Base-by-base conservation (phyloP, 2,797 vertebrate species). In the Betta splendens region DNA sequence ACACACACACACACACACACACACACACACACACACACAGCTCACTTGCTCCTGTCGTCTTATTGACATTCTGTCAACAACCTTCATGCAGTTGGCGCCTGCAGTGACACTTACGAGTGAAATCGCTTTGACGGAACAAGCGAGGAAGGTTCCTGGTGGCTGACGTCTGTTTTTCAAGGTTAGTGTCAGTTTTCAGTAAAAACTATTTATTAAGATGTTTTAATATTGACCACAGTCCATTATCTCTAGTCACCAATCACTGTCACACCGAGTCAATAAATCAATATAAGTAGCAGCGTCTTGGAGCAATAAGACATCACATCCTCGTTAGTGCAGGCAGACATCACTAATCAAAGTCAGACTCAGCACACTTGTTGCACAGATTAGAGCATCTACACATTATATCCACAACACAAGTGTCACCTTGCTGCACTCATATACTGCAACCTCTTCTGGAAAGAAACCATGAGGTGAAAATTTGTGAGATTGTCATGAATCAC, bases 21-120 rank as follows among this genome's bases (percentile, higher is more conserved):
- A 33, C 45, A 45, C 46, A 69, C 48, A 52, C 66, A 57, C 43
- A 42, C 28, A 55, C 28, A 4, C 1, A 25, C 44, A 54, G 42
- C 52, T 72, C 17, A 9, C 35, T 63, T 58, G 33, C 39, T 46
- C 51, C 75, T 5, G 18, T 22, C 13, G 45, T 40, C 68, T 56
- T 57, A 74, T 73, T 76, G 80, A 85, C 75, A 44, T 79, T 69
- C 74, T 80, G 76, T 75, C 81, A 64, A 16, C 69, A 45, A 54
- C 7, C 48, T 56, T 68, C 49, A 17, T 33, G 21, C 71, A 52
- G 36, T 46, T 58, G 32, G 45, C 52, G 54, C 40, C 18, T 33
- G 43, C 71, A 54, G 54, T 22, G 57, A 53, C 47, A 7, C 52
- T 70, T 58, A 68, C 47, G 38, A 64, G 55, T 45, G 76, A 29